Base-by-base conservation (phyloP, 2,888 invertebrate species). In the Thereva nobilitata region DNA sequence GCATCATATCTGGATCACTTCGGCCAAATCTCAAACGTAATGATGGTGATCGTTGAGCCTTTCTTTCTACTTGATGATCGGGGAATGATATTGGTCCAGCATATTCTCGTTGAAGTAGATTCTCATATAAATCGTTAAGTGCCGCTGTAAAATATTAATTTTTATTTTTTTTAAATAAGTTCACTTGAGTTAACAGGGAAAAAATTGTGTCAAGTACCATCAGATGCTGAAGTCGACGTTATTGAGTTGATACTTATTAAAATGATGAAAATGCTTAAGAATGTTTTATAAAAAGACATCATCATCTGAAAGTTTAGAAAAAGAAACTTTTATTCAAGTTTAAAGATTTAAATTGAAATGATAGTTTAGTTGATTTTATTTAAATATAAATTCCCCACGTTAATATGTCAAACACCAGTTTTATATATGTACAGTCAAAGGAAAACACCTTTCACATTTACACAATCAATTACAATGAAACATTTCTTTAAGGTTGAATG, bases 21-120 rank as follows among this genome's bases (percentile, higher is more conserved):
- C 91, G 86, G 47, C 91, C 91, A 75, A 91, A 92, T 70, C 91
- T 86, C 67, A 92, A 84, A 23, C 91, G 85, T 47, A 91, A 82
- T 1, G 90, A 90, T 0, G 91, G 91, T 10, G 90, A 89, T 70
- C 91, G 84, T 74, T 89, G 89, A 4, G 90, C 89, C 79, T 91
- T 91, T 76, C 91, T 87, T 56, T 90, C 89, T 38, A 91, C 85
- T 71, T 87, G 86, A 78, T 91, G 90, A 7, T 86, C 86, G 50
- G 84, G 80, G 68, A 81, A 78, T n/a, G 78, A 75, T 38, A 79
- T 74, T 4, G 80, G 80, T 0, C 78, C 81, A 41, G 79, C 77
- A 67, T 81, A 81, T 73, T 81, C 81, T 12, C 80, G 76, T 72
- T 81, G 81, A 44, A 81, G 72, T 41, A 81, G 72, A 69, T 76